Evolutionary conservation across 2,797 vertebrate species (phyloP).

Genomic region (Nyctalus aviator): DNA sequence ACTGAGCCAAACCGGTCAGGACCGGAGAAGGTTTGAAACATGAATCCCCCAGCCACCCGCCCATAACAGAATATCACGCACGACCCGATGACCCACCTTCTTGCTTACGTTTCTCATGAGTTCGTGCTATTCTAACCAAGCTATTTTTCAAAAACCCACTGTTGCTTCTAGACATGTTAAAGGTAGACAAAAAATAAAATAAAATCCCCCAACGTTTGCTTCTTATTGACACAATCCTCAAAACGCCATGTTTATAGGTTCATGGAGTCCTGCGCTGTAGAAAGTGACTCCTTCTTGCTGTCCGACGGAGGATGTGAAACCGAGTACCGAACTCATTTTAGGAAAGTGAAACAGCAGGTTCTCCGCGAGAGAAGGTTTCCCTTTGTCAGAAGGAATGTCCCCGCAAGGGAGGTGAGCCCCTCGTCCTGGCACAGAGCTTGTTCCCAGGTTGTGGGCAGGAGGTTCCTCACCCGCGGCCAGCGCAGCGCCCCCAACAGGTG

Average conservation of each 20-base stretch:
- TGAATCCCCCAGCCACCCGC: background rate
- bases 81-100: background rate
- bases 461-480: background rate
- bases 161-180: background rate
- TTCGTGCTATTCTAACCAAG: background rate
- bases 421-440: background rate
- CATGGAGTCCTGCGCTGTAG: rapidly evolving
- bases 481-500: background rate
- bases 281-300: background rate
- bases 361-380: background rate
- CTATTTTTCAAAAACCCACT: background rate
- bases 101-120: background rate
- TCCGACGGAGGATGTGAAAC: background rate
- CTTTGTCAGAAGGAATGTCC: background rate
- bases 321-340: background rate
- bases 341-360: background rate
- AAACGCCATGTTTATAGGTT: background rate
- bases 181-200: background rate
- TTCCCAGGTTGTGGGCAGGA: background rate
- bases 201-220: background rate
- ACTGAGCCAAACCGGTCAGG: too few relatives aligned
- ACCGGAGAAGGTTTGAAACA: background rate
- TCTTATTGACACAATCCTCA: background rate
- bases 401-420: background rate
- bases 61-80: background rate